These are phyloP conservation scores for Isurus oxyrinchus DNA, from an alignment of 2,113 vertebrate genomes.

Conservation along the genomic window DNA sequence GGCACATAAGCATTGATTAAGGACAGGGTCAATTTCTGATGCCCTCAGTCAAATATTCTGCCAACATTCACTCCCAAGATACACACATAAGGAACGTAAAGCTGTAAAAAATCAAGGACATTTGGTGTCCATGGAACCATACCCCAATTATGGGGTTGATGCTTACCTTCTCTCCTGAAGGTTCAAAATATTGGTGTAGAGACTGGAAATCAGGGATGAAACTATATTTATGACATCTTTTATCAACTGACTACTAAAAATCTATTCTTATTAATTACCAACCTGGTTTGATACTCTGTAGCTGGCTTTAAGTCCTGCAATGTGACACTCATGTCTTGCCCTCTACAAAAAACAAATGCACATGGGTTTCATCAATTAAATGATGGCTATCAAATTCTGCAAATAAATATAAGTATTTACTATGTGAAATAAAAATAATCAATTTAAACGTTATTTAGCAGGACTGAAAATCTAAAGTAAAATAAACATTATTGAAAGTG, in stretches of 20 bases:
- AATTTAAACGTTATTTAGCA: neutral
- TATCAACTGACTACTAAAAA: neutral
- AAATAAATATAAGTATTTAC: neutral
- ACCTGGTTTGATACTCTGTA: constrained; percentile 92
- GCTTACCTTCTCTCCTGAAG: neutral
- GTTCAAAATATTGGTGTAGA: neutral
- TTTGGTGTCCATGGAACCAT: neutral
- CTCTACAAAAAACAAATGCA: constrained; percentile 56
- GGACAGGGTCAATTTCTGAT: neutral
- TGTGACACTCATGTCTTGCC: constrained; percentile 76
- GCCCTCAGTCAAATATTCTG: neutral
- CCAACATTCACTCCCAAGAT: neutral
- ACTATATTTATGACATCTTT: neutral
- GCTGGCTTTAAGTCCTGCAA: constrained; percentile 88
- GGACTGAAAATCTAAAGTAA: neutral
- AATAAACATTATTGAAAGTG: constrained; percentile 12
- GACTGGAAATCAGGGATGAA: neutral
- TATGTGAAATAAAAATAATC: neutral
- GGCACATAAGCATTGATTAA: neutral
- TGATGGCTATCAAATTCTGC: neutral
- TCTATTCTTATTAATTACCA: constrained; percentile 43
- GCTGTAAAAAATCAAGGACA: neutral
- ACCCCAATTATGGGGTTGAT: neutral
- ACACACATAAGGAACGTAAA: neutral
- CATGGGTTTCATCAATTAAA: neutral